Evolutionary conservation across 2,888 invertebrate species (phyloP).

Genomic region (Calameuta filiformis): DNA sequence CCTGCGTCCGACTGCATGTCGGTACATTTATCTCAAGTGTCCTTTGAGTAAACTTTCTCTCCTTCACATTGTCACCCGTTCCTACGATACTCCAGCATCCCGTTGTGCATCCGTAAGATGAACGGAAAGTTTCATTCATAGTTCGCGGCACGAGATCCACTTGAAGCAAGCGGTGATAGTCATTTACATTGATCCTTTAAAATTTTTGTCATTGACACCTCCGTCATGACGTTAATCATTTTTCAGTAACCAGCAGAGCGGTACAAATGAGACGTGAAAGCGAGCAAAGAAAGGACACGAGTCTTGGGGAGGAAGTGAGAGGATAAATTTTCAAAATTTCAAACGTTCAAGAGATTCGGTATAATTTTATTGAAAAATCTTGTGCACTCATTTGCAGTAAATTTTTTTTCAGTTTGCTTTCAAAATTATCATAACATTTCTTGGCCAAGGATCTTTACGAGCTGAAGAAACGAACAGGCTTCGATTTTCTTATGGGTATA

Average conservation of each 20-base stretch:
- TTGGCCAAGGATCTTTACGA: too few relatives aligned
- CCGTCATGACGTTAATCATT: neutral
- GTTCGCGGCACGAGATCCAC: conserved; percentile 4
- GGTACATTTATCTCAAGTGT: conserved; percentile 59
- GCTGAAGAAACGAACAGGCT: too few relatives aligned
- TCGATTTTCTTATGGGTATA: too few relatives aligned
- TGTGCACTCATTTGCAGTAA: too few relatives aligned
- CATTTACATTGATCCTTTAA: conserved; percentile 1
- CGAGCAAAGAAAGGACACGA: too few relatives aligned
- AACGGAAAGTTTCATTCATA: neutral
- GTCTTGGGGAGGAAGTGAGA: too few relatives aligned
- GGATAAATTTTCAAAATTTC: too few relatives aligned
- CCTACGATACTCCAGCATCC: neutral
- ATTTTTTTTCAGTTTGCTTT: too few relatives aligned
- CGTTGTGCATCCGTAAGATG: conserved; percentile 1
- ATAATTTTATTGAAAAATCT: too few relatives aligned
- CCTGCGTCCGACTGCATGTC: conserved; percentile 31
- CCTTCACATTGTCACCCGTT: conserved; percentile 42
- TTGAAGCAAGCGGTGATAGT: neutral
- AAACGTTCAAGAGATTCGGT: too few relatives aligned
- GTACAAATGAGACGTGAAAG: neutral
- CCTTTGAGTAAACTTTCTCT: conserved; percentile 52
- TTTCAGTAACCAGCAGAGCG: neutral
- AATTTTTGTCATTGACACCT: neutral
- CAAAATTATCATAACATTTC: too few relatives aligned